Percentiles rank a stretch among this genome's conserved stretches.
Conservation (phyloP, 1,140 invertebrate genomes). For the Bombus impatiens region DNA sequence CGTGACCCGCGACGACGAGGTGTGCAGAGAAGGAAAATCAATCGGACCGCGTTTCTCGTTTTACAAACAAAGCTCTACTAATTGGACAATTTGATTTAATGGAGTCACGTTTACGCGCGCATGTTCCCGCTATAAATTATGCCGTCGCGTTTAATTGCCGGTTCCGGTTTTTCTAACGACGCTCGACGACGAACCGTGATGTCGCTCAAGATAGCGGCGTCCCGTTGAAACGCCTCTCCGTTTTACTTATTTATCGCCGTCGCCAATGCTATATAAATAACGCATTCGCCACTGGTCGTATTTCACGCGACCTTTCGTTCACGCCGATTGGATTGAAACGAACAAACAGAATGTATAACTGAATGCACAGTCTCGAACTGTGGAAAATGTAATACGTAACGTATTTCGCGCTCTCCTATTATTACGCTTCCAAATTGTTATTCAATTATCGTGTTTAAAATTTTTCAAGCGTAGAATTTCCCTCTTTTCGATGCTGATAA, state of each 20-base stretch:
- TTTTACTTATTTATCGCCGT: conserved; percentile 6
- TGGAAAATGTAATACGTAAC: not conserved
- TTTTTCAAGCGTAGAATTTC: no score
- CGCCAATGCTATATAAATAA: not conserved
- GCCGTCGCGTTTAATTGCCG: conserved; percentile 49
- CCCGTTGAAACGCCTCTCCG: not conserved
- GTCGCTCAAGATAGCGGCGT: not conserved
- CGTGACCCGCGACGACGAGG: conserved; percentile 18
- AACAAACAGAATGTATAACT: not conserved
- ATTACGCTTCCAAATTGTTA: no score
- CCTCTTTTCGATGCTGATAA: no score
- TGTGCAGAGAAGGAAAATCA: conserved; percentile 32
- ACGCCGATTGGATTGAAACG: not conserved
- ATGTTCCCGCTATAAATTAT: conserved; percentile 38
- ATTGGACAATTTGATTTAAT: conserved; percentile 57
- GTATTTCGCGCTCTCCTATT: not conserved
- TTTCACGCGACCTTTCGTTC: not conserved
- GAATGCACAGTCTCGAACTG: not conserved
- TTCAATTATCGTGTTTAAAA: not conserved
- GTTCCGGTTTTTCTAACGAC: conserved; percentile 34
- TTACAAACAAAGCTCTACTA: conserved; percentile 52
- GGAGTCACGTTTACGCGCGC: no score
- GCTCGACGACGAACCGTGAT: not conserved
- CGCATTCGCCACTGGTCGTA: not conserved
- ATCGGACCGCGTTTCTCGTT: conserved; percentile 25